These are phyloP conservation scores for Trichomalopsis sarcophagae DNA, from an alignment of 1,140 invertebrate genomes.

Conservation along the genomic window DNA sequence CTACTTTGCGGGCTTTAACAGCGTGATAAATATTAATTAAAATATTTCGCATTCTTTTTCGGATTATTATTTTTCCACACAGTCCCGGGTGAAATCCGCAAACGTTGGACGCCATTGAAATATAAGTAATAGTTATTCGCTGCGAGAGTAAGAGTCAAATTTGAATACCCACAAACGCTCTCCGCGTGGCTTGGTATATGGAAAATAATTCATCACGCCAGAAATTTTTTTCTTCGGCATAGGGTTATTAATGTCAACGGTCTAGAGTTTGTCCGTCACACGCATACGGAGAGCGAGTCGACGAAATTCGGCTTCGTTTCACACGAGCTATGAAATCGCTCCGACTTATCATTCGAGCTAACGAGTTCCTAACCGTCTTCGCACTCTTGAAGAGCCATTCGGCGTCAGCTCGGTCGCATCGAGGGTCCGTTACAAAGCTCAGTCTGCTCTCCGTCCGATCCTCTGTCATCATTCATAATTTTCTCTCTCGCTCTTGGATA, in stretches of 20 bases:
- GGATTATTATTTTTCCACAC: not conserved
- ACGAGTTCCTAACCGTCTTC: constrained; percentile 70
- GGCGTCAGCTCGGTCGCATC: not conserved
- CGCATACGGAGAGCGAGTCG: not conserved
- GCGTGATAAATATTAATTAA: constrained; percentile 28
- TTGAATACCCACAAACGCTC: not conserved
- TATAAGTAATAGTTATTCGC: not conserved
- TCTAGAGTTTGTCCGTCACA: constrained; percentile 41
- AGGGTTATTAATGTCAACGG: constrained; percentile 50
- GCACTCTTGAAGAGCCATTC: constrained; percentile 55
- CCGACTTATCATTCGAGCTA: constrained; percentile 73
- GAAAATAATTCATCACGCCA: not conserved
- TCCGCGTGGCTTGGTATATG: not conserved
- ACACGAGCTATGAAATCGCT: constrained; percentile 66
- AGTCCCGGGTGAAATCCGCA: not conserved
- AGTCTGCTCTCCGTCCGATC: not conserved
- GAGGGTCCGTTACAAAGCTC: constrained; percentile 13
- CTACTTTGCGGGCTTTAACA: constrained; percentile 3
- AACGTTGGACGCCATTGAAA: not conserved
- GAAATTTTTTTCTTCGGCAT: not conserved
- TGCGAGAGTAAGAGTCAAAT: not conserved
- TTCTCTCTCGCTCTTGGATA: constrained; percentile 22
- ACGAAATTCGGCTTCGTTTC: constrained; percentile 50
- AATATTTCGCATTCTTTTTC: constrained; percentile 30
- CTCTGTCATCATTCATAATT: constrained; percentile 60